Percentiles rank a stretch among this genome's conserved stretches.
These are phyloP conservation scores for Pocillopora verrucosa DNA, from an alignment of 64 coral and sea anemone species.

Conservation along the genomic window DNA sequence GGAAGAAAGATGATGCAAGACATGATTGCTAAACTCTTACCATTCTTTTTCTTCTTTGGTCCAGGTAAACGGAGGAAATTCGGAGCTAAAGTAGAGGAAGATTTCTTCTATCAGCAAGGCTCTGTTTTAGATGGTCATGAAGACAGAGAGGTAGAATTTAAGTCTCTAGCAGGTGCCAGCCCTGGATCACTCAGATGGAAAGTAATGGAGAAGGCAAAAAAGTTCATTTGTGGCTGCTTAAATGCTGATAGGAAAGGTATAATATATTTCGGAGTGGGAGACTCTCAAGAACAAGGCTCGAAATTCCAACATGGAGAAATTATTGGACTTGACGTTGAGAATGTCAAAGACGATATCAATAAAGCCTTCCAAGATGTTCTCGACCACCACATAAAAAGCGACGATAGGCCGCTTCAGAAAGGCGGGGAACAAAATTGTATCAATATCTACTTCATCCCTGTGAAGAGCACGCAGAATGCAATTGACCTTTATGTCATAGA, in stretches of 20 bases:
- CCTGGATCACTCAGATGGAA: slow-evolving; percentile 25
- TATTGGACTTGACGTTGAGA: slow-evolving; percentile 37
- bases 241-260: slow-evolving; percentile 36
- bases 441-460: slow-evolving; percentile 19
- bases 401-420: slow-evolving; percentile 40
- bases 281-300: slow-evolving; percentile 30
- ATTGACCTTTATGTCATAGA: neutral
- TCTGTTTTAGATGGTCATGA: slow-evolving; percentile 37
- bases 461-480: neutral
- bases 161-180: neutral
- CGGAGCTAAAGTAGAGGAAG: neutral
- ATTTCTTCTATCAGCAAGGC: neutral
- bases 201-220: slow-evolving; percentile 56
- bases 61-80: slow-evolving; percentile 22
- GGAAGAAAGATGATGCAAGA: neutral
- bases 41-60: neutral
- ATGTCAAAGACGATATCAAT: slow-evolving; percentile 34
- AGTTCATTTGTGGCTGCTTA: slow-evolving; percentile 46
- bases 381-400: slow-evolving; percentile 39
- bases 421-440: slow-evolving; percentile 52
- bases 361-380: slow-evolving; percentile 40
- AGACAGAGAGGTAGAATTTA: slow-evolving; percentile 45
- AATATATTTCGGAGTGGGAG: slow-evolving; percentile 53
- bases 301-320: slow-evolving; percentile 41
- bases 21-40: neutral